These are phyloP conservation scores for Hydraecia micacea DNA, from an alignment of 2,888 invertebrate species.

Conservation along the genomic window DNA sequence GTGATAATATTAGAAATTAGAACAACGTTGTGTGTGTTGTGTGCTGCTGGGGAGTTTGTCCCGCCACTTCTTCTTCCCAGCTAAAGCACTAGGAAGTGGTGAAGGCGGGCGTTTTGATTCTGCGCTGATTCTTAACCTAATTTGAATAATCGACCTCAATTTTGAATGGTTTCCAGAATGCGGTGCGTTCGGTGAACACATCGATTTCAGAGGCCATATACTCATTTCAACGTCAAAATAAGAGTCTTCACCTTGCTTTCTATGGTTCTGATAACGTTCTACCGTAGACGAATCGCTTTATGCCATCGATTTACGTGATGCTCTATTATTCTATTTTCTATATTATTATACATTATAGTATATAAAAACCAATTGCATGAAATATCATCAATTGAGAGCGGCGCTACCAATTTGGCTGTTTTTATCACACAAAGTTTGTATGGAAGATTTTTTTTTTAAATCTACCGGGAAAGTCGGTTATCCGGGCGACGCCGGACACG, in stretches of 20 bases:
- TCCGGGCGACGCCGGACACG: no score
- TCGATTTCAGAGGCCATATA: not conserved
- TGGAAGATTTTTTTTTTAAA: not conserved
- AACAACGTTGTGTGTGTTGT: no score
- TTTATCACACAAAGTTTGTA: not conserved
- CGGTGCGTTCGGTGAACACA: no score
- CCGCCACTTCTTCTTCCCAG: no score
- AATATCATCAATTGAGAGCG: not conserved
- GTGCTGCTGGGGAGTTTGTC: no score
- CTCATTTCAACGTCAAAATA: not conserved
- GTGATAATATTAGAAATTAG: not conserved
- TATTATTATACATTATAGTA: no score
- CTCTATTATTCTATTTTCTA: not conserved
- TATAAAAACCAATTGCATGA: not conserved
- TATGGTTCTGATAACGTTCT: not conserved
- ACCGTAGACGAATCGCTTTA: not conserved
- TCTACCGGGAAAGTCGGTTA: not conserved
- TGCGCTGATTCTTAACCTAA: no score
- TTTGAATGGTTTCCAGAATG: not conserved
- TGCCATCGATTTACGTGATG: not conserved
- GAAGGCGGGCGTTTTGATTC: no score
- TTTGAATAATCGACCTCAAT: no score
- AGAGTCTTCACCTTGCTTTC: not conserved
- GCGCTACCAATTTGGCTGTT: not conserved
- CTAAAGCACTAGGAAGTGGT: no score